Base-by-base conservation (phyloP, 2,888 invertebrate species). In the Ochropleura leucogaster region DNA sequence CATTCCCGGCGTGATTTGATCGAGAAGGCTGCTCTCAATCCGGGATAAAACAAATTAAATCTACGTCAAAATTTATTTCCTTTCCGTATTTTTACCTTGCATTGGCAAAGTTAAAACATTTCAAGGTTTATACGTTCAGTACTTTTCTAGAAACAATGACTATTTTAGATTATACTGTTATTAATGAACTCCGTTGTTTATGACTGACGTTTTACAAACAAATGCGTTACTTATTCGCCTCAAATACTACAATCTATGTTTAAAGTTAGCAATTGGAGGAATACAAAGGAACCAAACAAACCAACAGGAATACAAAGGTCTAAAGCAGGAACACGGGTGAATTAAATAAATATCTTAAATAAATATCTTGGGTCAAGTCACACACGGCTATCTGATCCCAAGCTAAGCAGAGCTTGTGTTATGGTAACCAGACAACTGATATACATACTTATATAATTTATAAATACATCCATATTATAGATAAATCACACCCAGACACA, bases 31-130 rank as follows among this genome's bases (percentile, higher is more conserved):
- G 51, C 64, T 53, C 55, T 57, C 57, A 53, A 63, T 64, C 20
- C 20, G 57, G 51, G 4, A 62, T 78, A 65, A 79, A 82, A 82
- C 71, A 84, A 84, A 84, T 70, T 51, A 81, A 76, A 66, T 79
- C 14, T 42, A 84, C 49, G 68, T 76, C 53, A 60, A 66, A 68
- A 70, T 74, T 70, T 68, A 70, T 72, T 84, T 60, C 30, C 60
- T 42, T 65, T 65, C 40, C 55, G 30, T 44, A 76, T 63, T 69
- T 76, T 77, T 16, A 55, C 42, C 3, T 68, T 69, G 46, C 46
- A 66, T 65, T 65, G 10, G n/a, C 7, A 51, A 62, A 40, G 4
- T 16, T 62, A 9, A 20, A 72, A 14, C 10, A 18, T 2, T 2
- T 20, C 10, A 62, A 42, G 51, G 8, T 16, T 57, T 57, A 57